Conservation (phyloP, 2,888 invertebrate genomes). For the Morinoia aosen region DNA sequence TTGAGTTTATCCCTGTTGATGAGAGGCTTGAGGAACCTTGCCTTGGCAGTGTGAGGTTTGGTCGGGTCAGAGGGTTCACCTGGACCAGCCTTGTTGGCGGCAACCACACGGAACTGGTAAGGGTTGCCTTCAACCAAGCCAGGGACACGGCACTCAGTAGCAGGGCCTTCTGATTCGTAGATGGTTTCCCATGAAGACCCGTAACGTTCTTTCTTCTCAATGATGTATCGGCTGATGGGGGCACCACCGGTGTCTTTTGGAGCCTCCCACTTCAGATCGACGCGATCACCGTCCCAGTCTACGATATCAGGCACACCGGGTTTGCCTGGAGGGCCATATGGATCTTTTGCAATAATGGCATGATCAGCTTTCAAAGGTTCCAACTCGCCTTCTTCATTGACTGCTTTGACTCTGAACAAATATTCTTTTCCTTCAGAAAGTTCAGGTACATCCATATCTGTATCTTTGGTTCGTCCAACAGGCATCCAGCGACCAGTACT, state of each 20-base stretch:
- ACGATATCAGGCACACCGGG: slow-evolving; percentile 87
- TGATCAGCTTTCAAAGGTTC: slow-evolving; percentile 94
- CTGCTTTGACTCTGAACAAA: slow-evolving; percentile 96
- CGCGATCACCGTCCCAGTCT: slow-evolving; percentile 92
- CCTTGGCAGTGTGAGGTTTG: slow-evolving; percentile 77
- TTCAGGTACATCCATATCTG: slow-evolving; percentile 76
- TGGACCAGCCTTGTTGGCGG: slow-evolving; percentile 94
- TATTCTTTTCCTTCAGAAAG: slow-evolving; percentile 98
- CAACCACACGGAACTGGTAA: slow-evolving; percentile 95
- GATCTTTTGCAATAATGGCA: slow-evolving; percentile 93
- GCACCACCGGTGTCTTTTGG: slow-evolving; percentile 85
- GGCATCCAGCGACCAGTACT: slow-evolving; percentile 74
- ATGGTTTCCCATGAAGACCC: slow-evolving; percentile 86
- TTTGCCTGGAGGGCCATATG: slow-evolving; percentile 88
- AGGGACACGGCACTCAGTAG: slow-evolving; percentile 85
- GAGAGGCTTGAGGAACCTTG: slow-evolving; percentile 83
- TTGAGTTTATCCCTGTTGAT: slow-evolving; percentile 95
- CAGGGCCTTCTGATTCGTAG: slow-evolving; percentile 81
- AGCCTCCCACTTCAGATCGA: slow-evolving; percentile 87
- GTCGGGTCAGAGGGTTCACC: slow-evolving; percentile 71
- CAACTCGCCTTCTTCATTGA: slow-evolving; percentile 96
- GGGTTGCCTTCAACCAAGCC: slow-evolving; percentile 90
- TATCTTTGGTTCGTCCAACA: slow-evolving; percentile 83
- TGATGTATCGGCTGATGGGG: slow-evolving; percentile 86
- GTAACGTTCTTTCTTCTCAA: slow-evolving; percentile 90